phyloP scores from a whole-genome alignment of 1,140 invertebrate genomes.

The Eriosoma lanigerum region DNA sequence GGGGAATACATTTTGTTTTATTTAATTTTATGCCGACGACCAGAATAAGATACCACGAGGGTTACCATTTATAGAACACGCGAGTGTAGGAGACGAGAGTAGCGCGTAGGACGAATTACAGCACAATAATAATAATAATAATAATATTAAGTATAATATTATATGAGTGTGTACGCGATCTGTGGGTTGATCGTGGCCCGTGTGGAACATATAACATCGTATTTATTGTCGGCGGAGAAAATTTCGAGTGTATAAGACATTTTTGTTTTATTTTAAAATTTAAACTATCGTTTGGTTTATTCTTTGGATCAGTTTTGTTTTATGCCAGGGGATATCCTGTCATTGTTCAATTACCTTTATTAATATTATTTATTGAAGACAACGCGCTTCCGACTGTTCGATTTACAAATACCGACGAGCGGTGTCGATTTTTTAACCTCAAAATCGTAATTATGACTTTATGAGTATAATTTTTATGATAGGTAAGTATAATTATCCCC shows the following conservation, averaged over 20 bases:
- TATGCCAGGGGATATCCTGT: not conserved
- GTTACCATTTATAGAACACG: conserved; percentile 46
- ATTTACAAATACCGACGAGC: too few relatives aligned
- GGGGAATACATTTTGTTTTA: not conserved
- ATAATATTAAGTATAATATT: not conserved
- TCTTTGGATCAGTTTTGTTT: not conserved
- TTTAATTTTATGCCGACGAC: not conserved
- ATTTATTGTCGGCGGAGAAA: not conserved
- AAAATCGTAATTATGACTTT: too few relatives aligned
- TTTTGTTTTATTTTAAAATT: too few relatives aligned
- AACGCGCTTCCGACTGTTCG: too few relatives aligned
- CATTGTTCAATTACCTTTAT: conserved; percentile 8
- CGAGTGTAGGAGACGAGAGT: conserved; percentile 37
- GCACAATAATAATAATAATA: not conserved
- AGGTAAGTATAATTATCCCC: too few relatives aligned
- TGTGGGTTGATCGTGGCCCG: not conserved
- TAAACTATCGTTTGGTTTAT: not conserved
- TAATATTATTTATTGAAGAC: too few relatives aligned
- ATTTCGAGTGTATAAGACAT: conserved; percentile 12
- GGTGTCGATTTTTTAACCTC: too few relatives aligned
- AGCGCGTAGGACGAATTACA: conserved; percentile 43
- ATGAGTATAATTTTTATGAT: too few relatives aligned
- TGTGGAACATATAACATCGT: not conserved
- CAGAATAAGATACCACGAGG: not conserved
- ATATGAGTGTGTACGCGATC: not conserved